These are phyloP conservation scores for Molanna angustata DNA, from an alignment of 2,888 invertebrate species.

Conservation along the genomic window DNA sequence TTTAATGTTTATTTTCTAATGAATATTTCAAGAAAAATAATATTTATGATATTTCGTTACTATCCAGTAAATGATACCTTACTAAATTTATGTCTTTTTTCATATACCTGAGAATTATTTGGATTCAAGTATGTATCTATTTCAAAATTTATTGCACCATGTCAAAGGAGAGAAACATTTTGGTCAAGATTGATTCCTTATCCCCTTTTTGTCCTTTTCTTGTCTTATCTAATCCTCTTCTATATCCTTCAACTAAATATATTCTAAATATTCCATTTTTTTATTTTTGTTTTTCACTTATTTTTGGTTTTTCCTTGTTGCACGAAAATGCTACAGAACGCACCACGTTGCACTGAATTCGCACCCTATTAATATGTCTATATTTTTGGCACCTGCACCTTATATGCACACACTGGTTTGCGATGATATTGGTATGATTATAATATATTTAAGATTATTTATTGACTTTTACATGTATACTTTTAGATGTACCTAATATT, in stretches of 20 bases:
- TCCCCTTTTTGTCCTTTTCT: neutral
- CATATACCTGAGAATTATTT: neutral
- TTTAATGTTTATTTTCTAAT: neutral
- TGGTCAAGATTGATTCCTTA: slow-evolving; percentile 18
- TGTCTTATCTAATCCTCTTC: neutral
- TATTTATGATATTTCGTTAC: no score
- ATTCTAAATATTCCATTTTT: no score
- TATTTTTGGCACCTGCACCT: slow-evolving; percentile 33
- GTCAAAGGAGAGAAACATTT: slow-evolving; percentile 30
- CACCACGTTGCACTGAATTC: slow-evolving; percentile 31
- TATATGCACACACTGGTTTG: slow-evolving; percentile 34
- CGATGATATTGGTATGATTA: slow-evolving; percentile 30
- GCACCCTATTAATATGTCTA: slow-evolving; percentile 25
- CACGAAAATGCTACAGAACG: slow-evolving; percentile 34
- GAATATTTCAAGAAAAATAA: no score
- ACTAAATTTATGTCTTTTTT: no score
- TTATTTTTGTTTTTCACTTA: no score
- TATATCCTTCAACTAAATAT: no score
- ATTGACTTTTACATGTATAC: no score
- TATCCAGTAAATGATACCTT: no score
- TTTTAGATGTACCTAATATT: no score
- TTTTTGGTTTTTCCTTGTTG: slow-evolving; percentile 19
- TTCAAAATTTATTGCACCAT: neutral
- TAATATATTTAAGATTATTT: neutral
- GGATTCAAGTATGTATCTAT: neutral